phyloP scores from a whole-genome alignment of 2,888 invertebrate species.

The Ischnura elegans region DNA sequence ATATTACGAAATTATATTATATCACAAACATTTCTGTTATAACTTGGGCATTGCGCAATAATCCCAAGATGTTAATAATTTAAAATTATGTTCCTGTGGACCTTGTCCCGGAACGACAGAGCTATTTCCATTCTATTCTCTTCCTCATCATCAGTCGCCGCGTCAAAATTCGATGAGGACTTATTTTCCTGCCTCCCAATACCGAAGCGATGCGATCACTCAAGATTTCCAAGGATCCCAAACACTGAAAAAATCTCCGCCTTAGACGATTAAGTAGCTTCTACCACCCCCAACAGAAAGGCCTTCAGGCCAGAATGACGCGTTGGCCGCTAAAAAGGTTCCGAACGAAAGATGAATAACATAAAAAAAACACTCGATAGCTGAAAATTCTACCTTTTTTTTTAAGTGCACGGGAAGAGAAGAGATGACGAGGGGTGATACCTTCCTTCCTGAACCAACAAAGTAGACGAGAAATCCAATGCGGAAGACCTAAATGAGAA shows the following conservation, averaged over 20 bases:
- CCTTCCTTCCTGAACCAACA: background rate
- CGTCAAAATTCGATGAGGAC: background rate
- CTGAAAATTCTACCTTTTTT: background rate
- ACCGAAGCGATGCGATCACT: slow-evolving; percentile 18
- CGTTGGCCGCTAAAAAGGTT: background rate
- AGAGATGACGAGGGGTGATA: background rate
- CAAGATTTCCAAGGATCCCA: background rate
- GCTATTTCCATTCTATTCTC: too few relatives aligned
- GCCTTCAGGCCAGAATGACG: background rate
- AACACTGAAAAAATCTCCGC: slow-evolving; percentile 18
- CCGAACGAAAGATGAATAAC: background rate
- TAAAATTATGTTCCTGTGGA: too few relatives aligned
- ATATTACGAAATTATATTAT: too few relatives aligned
- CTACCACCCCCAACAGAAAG: background rate
- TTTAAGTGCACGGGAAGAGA: background rate
- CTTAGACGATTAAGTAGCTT: background rate
- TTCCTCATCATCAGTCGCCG: too few relatives aligned
- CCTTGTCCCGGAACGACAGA: too few relatives aligned
- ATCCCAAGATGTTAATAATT: too few relatives aligned
- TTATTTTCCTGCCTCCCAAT: background rate
- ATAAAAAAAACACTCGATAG: background rate
- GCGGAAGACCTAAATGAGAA: background rate
- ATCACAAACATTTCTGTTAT: too few relatives aligned
- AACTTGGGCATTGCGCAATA: too few relatives aligned
- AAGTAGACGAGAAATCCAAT: background rate